Evolutionary conservation across 2,888 invertebrate species (phyloP), one percentile per base, ranked within the genome.

Genomic region (Agonopterix alstromeriana): DNA sequence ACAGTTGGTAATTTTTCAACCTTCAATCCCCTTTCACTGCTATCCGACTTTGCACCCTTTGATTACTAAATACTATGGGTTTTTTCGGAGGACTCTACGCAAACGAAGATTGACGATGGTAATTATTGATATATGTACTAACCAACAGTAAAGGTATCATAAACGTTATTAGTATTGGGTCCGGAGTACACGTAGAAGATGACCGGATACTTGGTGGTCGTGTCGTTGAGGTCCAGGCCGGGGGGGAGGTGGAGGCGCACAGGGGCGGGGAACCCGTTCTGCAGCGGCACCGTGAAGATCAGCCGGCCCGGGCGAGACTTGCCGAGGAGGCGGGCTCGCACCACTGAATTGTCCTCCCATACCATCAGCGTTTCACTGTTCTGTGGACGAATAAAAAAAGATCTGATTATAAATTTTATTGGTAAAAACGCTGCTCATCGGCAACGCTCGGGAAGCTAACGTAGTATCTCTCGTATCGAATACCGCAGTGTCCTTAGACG

Each of bases 141-240:
- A 77, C 91, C 92, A 35, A 94, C 83, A 36, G 86, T 80, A 57
- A 93, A 95, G 0, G 85, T 80, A 48, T 95, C 94, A 5, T 82
- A 91, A 0, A 97, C 94, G 27, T 92, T 91, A 55, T 95, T 95
- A 0, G 94, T 93, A 55, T 94, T 93, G 3, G 98, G 98, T 0
- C 97, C 98, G 0, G 93, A 97, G 73, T 98, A 95, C 74, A 95
- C 94, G 56, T 93, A 89, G 58, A 94, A 93, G 11, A 95, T 85
- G 77, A 95, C 73, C 0, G 95, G 93, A 68, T 95, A 95, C 48
- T 89, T 90, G 1, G 77, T 82, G 1, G 56, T 62, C 5, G 70
- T 73, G 53, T 91, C 90, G 55, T 89, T 85, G 42, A 92, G 76
- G 63, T 93, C 83, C 35, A 95, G 84, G 35, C 90, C 90, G 0